Base-by-base conservation (phyloP, 2,113 vertebrate genomes). In the Bos javanicus region DNA sequence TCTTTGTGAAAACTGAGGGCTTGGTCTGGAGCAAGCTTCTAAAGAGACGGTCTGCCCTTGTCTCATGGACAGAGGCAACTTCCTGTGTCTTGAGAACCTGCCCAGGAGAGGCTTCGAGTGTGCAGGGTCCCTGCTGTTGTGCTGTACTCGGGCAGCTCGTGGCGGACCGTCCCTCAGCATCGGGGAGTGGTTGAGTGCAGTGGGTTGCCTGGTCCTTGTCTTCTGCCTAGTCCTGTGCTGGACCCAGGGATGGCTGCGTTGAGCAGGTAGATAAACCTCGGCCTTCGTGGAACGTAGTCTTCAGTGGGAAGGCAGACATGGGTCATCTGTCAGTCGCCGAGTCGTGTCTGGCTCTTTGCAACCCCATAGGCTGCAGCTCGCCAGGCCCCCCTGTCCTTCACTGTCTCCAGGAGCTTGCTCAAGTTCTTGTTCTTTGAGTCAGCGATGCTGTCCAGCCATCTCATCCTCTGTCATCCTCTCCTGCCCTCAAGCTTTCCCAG, bases 111-210 rank as follows among this genome's bases (percentile, higher is more conserved):
- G 46, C 43, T 33, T 33, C 5, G 17, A 4, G 15, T 16, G 28
- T 2, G 12, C 10, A 3, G 50, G 28, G 21, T 50, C 33, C 25
- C 36, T 3, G 46, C 13, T 0, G 0, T 36, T 23, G 0, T 50
- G 48, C 16, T 23, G 8, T 5, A 2, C 19, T 0, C 59, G 19
- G 62, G 83, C 3, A 3, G 16, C 33, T 10, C 28, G 1, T 4
- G 11, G 48, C 15, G 5, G 6, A 6, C 11, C 5, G 26, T 10
- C 46, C 12, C 50, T 76, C 2, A 2, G 2, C 16, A 2, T 13
- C 11, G 3, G 48, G 7, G 28, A 8, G 11, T 6, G 54, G 33
- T 3, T 6, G 33, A 17, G 4, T 5, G 6, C 10, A 30, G 33
- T 9, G 15, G 19, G 9, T 16, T 11, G 50, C 64, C 5, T 57